Evolutionary conservation across 2,888 invertebrate genomes (phyloP), one percentile per base, ranked within the genome.

Genomic region (Hoplodrina blanda): DNA sequence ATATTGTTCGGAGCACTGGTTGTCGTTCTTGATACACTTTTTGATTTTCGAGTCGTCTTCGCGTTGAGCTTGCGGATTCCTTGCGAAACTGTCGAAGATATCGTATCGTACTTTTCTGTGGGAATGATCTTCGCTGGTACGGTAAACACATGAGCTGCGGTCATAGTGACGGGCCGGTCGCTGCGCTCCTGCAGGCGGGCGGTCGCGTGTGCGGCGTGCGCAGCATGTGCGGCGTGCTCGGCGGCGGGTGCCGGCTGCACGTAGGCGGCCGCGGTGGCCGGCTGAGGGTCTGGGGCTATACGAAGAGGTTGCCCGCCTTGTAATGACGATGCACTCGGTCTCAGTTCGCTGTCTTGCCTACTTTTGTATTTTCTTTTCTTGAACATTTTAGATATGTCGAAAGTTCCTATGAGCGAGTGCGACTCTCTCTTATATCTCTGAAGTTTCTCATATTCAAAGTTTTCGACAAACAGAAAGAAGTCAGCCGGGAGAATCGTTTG

Each of bases 371-470:
- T 89, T 49, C 85, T 91, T 79, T 89, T 92, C 65, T 89, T 91
- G 55, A 92, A 91, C 80, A 93, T 87, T 63, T 90, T 92, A 0
- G 93, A 91, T 64, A 95, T 89, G 64, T 95, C 94, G 73, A 92
- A 94, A 2, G 94, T 89, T 1, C 91, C 91, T 44, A 94, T 93
- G 30, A 94, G 89, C 0, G 93, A 87, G 66, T 91, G 91, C 0
- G 91, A 81, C n/a, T 89, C 89, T 15, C 91, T 85, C 55, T 84
- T 88, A 65, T 73, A 64, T 11, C 89, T 76, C 25, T 54, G 63
- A 15, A 62, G 41, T 54, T 49, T 62, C 55, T 52, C 62, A 19
- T 80, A 11, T 13, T 54, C n/a, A 7, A 67, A 13, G 19, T 62
- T 78, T 11, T 73, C 73, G 4, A 62, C 37, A 13, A 76, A 57